phyloP scores from a whole-genome alignment of 2,888 invertebrate species.

The Branchipolynoe longqiensis region DNA sequence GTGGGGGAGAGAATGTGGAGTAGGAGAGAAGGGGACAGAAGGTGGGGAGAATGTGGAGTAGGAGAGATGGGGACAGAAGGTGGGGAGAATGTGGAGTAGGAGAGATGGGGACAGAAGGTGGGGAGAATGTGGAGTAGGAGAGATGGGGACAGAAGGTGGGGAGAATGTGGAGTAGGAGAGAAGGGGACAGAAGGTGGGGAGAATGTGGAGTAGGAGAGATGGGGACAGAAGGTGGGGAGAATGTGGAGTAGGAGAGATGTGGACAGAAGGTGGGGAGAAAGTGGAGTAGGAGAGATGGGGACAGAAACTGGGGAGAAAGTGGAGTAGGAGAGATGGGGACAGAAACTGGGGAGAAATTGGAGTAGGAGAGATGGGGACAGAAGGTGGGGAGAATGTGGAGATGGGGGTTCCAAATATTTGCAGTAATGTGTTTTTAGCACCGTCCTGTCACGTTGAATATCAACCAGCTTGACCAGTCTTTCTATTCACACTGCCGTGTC shows the following conservation, averaged over 20 bases:
- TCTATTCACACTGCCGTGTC: too few species aligned
- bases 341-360: too few species aligned
- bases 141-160: background rate
- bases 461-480: too few species aligned
- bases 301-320: background rate
- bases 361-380: too few species aligned
- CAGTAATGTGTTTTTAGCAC: too few species aligned
- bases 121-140: background rate
- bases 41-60: background rate
- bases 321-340: too few species aligned
- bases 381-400: too few species aligned
- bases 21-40: background rate
- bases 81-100: background rate
- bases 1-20: background rate
- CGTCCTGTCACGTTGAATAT: too few species aligned
- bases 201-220: background rate
- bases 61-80: background rate
- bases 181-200: background rate
- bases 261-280: background rate
- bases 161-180: background rate
- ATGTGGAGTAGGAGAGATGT: background rate
- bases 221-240: background rate
- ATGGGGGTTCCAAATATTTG: too few species aligned
- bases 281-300: background rate
- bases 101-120: background rate